Evolutionary conservation across 2,113 vertebrate species (phyloP).

Genomic region (Lophotis ruficrista): DNA sequence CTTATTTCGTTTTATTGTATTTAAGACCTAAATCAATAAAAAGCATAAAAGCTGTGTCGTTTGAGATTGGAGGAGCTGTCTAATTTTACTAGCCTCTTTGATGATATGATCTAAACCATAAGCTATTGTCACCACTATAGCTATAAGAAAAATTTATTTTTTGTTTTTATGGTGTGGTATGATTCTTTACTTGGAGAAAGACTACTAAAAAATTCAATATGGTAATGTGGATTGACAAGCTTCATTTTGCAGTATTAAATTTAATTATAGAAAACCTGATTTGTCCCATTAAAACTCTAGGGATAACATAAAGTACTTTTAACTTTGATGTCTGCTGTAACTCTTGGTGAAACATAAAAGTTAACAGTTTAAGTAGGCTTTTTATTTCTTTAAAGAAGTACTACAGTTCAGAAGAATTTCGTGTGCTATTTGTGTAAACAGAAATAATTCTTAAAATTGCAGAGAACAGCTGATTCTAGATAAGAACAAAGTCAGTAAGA

Average conservation of each 20-base stretch:
- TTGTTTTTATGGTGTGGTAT: conserved; percentile 10
- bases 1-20: conserved; percentile 24
- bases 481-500: background rate
- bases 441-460: background rate
- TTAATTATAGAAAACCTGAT: conserved; percentile 39
- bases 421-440: background rate
- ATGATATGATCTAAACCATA: conserved; percentile 10
- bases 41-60: background rate
- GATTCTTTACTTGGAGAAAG: conserved; percentile 15
- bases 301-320: conserved; percentile 24
- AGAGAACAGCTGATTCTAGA: background rate
- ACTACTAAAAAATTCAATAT: conserved; percentile 15
- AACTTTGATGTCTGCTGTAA: conserved; percentile 54
- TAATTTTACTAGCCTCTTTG: conserved; percentile 27
- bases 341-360: conserved; percentile 44
- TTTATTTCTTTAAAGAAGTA: conserved; percentile 32
- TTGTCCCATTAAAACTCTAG: background rate
- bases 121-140: conserved; percentile 3
- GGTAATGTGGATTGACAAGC: conserved; percentile 12
- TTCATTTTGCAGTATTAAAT: conserved; percentile 32
- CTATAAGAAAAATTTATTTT: background rate
- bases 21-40: conserved; percentile 54
- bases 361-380: conserved; percentile 16
- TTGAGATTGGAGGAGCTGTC: background rate
- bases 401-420: background rate